Evolutionary conservation across 2,797 vertebrate genomes (phyloP), one percentile per base, ranked within the genome.

Genomic region (Gadopsis bispinosus): DNA sequence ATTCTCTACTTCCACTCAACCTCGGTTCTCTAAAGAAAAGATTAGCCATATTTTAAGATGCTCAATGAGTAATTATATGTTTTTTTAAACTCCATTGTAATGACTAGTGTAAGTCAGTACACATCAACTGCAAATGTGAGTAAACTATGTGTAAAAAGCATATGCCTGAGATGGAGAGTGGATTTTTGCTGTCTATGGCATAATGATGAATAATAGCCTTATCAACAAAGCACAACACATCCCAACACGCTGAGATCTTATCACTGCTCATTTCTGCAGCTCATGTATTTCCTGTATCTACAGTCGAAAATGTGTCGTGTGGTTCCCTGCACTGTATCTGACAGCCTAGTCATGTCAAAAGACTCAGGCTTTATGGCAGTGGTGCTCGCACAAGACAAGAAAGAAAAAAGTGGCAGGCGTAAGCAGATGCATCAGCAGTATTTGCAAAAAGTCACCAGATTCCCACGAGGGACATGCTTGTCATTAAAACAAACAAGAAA

Each of bases 401-500:
- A 72, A 55, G 72, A 26, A 20, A 79, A 83, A 87, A 83, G 66
- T 79, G 87, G 79, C 92, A 94, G 88, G 82, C 87, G 50, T 73
- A 88, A 90, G 86, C 84, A 88, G 84, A 89, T 84, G 84, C 87
- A 88, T 96, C 96, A 96, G 95, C 96, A 95, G 77, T 94, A 96
- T 96, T 94, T 95, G 95, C 92, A 93, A 95, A 94, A 95, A 93
- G 92, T 91, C 93, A 92, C 92, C 91, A 66, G 83, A 88, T 83
- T 93, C 94, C 93, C 94, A 81, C 35, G 83, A 92, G 95, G 91
- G 76, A 54, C 71, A 77, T 82, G 89, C 89, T 93, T 94, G 94
- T 96, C 96, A 93, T 96, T 95, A 95, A 89, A 88, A 88, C 92
- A 94, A 87, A 91, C 86, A 88, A 93, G 89, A 94, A 95, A 95